Conservation (phyloP, 2,888 invertebrate genomes). For the Sphaeridia pumilis region DNA sequence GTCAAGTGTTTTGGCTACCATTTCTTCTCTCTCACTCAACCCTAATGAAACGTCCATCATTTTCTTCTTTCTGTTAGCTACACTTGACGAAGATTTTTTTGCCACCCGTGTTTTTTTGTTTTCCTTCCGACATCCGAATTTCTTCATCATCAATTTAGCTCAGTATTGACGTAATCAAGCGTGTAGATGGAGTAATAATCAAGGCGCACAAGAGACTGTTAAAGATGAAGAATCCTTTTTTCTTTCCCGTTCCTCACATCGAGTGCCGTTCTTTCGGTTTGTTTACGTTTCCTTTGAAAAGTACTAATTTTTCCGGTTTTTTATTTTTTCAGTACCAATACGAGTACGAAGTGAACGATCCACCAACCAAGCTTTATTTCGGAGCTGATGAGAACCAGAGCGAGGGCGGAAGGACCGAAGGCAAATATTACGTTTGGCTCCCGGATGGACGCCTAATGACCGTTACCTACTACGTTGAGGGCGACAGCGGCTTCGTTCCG, state of each 20-base stretch:
- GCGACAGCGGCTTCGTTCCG: slow-evolving; percentile 59
- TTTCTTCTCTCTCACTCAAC: background rate
- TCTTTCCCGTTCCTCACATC: background rate
- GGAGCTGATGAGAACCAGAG: slow-evolving; percentile 49
- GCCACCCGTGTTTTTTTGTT: background rate
- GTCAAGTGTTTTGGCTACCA: background rate
- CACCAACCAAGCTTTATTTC: slow-evolving; percentile 54
- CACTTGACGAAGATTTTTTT: background rate
- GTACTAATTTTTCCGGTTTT: background rate
- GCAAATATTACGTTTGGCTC: slow-evolving; percentile 55
- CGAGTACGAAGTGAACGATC: slow-evolving; percentile 61
- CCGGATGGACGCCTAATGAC: slow-evolving; percentile 62
- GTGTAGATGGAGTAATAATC: no score
- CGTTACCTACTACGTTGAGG: slow-evolving; percentile 58
- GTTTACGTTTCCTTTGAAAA: background rate
- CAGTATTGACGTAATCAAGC: no score
- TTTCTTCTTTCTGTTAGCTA: background rate
- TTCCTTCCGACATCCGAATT: background rate
- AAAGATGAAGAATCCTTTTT: no score
- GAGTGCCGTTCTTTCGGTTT: background rate
- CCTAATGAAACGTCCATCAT: background rate
- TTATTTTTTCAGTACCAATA: slow-evolving; percentile 52
- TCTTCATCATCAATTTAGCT: background rate
- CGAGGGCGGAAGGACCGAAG: slow-evolving; percentile 46
- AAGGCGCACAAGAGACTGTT: no score